A percentile compares a stretch with the other conserved stretches of the same genome.
Evolutionary conservation across 2,888 invertebrate species (phyloP).

Genomic region (Platynereis dumerilii): DNA sequence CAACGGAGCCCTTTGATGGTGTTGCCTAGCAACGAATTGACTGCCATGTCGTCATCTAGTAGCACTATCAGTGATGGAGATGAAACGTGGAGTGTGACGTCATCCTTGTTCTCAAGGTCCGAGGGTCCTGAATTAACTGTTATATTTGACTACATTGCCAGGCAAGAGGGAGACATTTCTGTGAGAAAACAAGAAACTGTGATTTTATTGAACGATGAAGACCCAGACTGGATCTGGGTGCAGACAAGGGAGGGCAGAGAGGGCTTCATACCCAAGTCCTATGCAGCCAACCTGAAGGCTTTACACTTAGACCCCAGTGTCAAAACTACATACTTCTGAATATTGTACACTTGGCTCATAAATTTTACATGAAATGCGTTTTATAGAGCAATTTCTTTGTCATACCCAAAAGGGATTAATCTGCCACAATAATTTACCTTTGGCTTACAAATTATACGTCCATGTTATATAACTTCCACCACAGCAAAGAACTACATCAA

Average conservation of each 20-base stretch:
- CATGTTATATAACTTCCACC: no score
- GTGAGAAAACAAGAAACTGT: background rate
- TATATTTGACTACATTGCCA: slow-evolving; percentile 2
- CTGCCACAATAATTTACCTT: no score
- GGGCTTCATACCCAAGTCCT: slow-evolving; percentile 1
- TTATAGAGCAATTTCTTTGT: no score
- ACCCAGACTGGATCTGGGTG: slow-evolving; percentile 6
- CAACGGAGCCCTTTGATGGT: background rate
- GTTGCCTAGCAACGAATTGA: background rate
- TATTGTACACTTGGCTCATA: background rate
- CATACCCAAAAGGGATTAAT: no score
- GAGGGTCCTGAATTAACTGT: slow-evolving; percentile 1
- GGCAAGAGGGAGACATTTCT: background rate
- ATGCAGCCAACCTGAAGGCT: slow-evolving; percentile 2
- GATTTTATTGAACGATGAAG: slow-evolving; percentile 5
- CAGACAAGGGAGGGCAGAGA: background rate
- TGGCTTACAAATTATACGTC: no score
- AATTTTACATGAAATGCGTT: no score
- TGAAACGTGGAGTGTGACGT: background rate
- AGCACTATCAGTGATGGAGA: background rate
- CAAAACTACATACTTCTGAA: slow-evolving; percentile 4
- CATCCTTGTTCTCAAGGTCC: background rate
- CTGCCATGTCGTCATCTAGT: background rate
- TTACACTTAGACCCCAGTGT: slow-evolving; percentile 6
- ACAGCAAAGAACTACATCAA: no score